Conservation (phyloP, 2,888 invertebrate species). For the Parnassius smintheus region DNA sequence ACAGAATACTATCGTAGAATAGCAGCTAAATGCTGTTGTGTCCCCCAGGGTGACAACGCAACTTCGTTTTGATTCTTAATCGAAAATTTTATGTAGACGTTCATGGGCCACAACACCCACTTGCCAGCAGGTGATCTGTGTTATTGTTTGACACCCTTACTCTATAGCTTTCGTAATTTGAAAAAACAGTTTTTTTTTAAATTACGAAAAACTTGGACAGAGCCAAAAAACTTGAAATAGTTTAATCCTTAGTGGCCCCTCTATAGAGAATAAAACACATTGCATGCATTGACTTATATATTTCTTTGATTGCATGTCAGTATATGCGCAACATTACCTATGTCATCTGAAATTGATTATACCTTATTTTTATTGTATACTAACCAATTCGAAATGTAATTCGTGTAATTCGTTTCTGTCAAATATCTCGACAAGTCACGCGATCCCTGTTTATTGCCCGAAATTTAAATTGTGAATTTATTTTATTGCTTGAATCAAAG, state of each 20-base stretch:
- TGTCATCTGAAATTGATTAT: constrained; percentile 17
- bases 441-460: constrained; percentile 46
- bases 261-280: constrained; percentile 8
- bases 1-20: no score
- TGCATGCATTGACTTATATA: background rate
- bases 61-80: no score
- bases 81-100: no score
- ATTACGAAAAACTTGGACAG: no score
- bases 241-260: constrained; percentile 13
- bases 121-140: no score
- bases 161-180: no score
- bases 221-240: constrained; percentile 7
- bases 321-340: background rate
- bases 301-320: constrained; percentile 2
- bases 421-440: constrained; percentile 44
- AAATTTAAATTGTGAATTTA: constrained; percentile 47
- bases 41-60: no score
- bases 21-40: no score
- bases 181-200: no score
- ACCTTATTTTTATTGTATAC: constrained; percentile 21
- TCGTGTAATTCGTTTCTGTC: constrained; percentile 53
- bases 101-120: no score
- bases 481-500: constrained; percentile 33
- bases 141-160: no score
- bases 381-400: constrained; percentile 43